phyloP scores from a whole-genome alignment of 2,797 vertebrate species.

The Sebastolobus altivelis region DNA sequence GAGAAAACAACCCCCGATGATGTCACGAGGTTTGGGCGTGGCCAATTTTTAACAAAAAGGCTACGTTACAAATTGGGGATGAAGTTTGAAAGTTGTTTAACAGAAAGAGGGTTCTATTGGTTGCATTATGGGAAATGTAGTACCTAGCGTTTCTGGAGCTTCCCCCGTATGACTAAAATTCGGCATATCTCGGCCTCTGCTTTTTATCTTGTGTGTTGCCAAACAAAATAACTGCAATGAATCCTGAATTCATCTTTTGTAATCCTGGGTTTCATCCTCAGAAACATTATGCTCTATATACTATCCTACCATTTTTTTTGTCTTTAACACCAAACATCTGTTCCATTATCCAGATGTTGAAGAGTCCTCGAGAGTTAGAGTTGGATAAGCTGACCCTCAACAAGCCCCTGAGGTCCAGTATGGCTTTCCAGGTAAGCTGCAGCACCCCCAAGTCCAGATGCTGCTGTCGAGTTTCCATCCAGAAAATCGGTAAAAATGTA shows the following conservation, averaged over 20 bases:
- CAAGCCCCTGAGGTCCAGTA: conserved; percentile 1
- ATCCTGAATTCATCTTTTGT: neutral
- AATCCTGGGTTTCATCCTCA: neutral
- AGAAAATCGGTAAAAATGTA: neutral
- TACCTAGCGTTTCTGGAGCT: neutral
- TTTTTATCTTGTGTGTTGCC: neutral
- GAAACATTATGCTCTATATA: neutral
- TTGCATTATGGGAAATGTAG: conserved; percentile 3
- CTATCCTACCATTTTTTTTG: neutral
- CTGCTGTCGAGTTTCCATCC: neutral
- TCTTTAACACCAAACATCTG: conserved; percentile 40
- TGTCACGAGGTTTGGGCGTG: neutral
- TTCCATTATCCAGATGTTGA: conserved; percentile 41
- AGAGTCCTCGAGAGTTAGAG: conserved; percentile 28
- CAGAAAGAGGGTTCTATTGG: neutral
- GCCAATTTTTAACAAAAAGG: neutral
- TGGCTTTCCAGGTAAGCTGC: conserved; percentile 37
- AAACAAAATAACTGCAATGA: neutral
- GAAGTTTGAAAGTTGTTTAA: neutral
- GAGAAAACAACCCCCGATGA: neutral
- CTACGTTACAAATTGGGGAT: neutral
- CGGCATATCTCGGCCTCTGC: neutral
- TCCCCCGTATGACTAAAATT: neutral
- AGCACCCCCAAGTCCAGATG: neutral
- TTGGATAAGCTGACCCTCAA: conserved; percentile 16